These are phyloP conservation scores for Ornithoptera alexandrae DNA, from an alignment of 2,888 invertebrate species.

Conservation along the genomic window DNA sequence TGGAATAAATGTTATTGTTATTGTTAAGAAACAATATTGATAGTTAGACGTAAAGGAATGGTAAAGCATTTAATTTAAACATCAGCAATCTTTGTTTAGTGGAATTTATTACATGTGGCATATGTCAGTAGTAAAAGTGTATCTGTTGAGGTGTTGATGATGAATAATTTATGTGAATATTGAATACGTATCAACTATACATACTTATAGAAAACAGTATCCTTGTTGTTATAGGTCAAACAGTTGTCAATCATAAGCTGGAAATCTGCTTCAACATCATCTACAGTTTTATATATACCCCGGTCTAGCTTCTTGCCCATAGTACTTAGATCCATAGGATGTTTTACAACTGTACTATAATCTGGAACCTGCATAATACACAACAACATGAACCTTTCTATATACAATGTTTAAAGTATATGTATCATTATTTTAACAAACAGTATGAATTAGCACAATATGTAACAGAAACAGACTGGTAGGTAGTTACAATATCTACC, in stretches of 20 bases:
- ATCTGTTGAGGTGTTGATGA: neutral
- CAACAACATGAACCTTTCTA: neutral
- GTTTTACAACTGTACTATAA: slow-evolving; percentile 81
- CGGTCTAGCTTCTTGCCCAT: slow-evolving; percentile 90
- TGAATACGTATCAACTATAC: slow-evolving; percentile 13
- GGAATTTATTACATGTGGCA: no score
- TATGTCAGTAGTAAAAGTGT: neutral
- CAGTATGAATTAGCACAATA: no score
- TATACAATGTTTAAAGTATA: no score
- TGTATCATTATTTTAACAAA: no score
- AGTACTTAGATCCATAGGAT: slow-evolving; percentile 78
- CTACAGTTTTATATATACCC: slow-evolving; percentile 83
- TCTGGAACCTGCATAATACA: slow-evolving; percentile 87
- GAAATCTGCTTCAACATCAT: slow-evolving; percentile 93
- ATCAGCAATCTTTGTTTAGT: no score
- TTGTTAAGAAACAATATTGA: no score
- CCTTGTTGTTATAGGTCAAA: slow-evolving; percentile 95
- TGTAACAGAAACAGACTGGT: no score
- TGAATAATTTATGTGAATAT: neutral
- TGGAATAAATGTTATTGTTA: no score
- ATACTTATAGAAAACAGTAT: slow-evolving; percentile 93
- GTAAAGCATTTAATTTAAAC: no score
- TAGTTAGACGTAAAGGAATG: no score
- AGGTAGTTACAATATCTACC: no score
- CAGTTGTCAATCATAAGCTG: slow-evolving; percentile 98